Evolutionary conservation across 2,888 invertebrate genomes (phyloP), one percentile per base, ranked within the genome.

Genomic region (Salticus scenicus): DNA sequence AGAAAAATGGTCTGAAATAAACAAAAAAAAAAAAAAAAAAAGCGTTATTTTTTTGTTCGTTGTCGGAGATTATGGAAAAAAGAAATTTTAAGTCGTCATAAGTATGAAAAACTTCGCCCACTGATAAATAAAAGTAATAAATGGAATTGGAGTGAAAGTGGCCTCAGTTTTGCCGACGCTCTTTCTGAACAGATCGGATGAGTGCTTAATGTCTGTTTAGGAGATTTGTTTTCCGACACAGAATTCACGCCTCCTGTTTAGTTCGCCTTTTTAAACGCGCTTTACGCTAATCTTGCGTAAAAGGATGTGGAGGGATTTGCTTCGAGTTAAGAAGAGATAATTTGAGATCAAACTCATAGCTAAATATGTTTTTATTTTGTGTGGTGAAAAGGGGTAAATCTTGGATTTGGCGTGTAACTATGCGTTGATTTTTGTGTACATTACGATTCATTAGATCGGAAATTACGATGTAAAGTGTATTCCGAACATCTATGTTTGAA

Each of bases 71-170:
- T 17, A 47, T 2, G 14, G 57, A 41, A 24, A 30, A 47, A 30
- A 57, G 69, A 71, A 14, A n/a, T 64, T 30, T 33, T 41, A 71
- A 75, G 66, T 64, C 64, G 76, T 63, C 63, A 72, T 27, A 76
- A 64, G 47, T 70, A 63, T 51, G 51, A 73, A 74, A 30, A 51
- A 51, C 31, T 12, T 31, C 47, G 20, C 75, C 82, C 82, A 64
- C 82, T 75, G 71, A 82, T 82, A 81, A 81, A 81, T 81, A 82
- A 82, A 82, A 71, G 82, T 82, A 76, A 82, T 82, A 82, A 82
- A 82, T 82, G 75, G 70, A n/a, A 69, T 42, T 27, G 63, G 41
- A 57, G 71, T 47, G 70, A 82, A 74, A 75, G 42, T 63, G 57
- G 57, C 57, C 74, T 63, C 12, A 63, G 74, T 70, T 72, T 37